These are phyloP conservation scores for Anolis apletophallus DNA, from an alignment of 2,797 vertebrate species.

Conservation along the genomic window DNA sequence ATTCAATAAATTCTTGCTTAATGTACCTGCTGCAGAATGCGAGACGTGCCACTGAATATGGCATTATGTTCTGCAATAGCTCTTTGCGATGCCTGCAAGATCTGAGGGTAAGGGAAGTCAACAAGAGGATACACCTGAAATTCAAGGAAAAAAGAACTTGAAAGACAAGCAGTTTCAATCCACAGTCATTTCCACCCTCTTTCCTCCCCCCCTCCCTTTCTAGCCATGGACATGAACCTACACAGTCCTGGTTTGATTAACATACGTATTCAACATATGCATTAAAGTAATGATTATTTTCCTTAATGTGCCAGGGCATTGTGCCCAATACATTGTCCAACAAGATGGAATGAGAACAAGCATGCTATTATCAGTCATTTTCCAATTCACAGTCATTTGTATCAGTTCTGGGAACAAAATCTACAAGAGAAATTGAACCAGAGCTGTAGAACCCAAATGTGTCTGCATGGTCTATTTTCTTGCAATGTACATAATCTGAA, in stretches of 20 bases:
- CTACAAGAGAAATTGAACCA: background rate
- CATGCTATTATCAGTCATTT: background rate
- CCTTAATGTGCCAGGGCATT: background rate
- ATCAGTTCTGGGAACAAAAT: background rate
- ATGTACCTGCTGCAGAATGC: constrained; percentile 82
- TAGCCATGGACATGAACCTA: background rate
- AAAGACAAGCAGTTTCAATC: background rate
- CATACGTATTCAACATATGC: background rate
- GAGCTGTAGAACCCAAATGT: background rate
- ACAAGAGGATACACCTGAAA: constrained; percentile 84
- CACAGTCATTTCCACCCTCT: background rate
- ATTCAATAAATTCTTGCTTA: background rate
- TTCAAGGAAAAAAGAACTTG: background rate
- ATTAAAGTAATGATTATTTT: background rate
- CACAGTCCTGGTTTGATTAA: background rate
- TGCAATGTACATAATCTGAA: background rate
- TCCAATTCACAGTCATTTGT: background rate
- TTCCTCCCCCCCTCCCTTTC: background rate
- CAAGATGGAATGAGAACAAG: background rate
- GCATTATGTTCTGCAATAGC: constrained; percentile 76
- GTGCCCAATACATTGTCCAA: background rate
- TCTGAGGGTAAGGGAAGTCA: constrained; percentile 81
- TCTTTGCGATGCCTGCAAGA: constrained; percentile 74
- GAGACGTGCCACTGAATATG: constrained; percentile 69
- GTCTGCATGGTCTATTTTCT: background rate